Conservation (phyloP, 2,888 invertebrate genomes). For the Frankliniella fusca region DNA sequence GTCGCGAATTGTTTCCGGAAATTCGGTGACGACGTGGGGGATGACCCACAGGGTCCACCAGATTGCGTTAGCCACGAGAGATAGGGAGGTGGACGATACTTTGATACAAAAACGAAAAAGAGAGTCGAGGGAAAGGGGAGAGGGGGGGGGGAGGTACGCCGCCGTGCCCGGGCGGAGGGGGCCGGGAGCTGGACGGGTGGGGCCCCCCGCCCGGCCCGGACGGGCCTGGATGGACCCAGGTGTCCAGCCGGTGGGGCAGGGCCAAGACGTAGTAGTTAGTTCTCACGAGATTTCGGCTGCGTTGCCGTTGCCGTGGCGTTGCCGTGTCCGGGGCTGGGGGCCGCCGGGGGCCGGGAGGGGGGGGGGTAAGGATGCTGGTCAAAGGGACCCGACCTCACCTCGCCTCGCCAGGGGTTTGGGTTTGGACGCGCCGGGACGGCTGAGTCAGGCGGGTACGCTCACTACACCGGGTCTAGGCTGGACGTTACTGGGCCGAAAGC, state of each 20-base stretch:
- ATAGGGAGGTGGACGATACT: not conserved
- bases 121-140: not conserved
- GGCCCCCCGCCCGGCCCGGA: not conserved
- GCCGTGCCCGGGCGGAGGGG: not conserved
- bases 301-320: not conserved
- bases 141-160: not conserved
- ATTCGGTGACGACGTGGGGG: not conserved
- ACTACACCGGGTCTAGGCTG: not conserved
- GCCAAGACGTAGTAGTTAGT: not conserved
- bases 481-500: not conserved
- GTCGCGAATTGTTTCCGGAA: too few species aligned
- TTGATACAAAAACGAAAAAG: too few species aligned
- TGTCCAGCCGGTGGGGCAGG: not conserved
- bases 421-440: too few species aligned
- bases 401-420: not conserved
- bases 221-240: not conserved
- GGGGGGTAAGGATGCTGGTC: not conserved
- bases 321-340: not conserved
- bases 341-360: not conserved
- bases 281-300: constrained; percentile 20
- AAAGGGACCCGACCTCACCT: not conserved
- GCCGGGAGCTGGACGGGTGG: not conserved
- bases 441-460: not conserved
- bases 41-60: not conserved
- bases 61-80: not conserved